A percentile compares a stretch with the other conserved stretches of the same genome.
Evolutionary conservation across 2,888 invertebrate genomes (phyloP).

Genomic region (Caenorhabditis sp.): DNA sequence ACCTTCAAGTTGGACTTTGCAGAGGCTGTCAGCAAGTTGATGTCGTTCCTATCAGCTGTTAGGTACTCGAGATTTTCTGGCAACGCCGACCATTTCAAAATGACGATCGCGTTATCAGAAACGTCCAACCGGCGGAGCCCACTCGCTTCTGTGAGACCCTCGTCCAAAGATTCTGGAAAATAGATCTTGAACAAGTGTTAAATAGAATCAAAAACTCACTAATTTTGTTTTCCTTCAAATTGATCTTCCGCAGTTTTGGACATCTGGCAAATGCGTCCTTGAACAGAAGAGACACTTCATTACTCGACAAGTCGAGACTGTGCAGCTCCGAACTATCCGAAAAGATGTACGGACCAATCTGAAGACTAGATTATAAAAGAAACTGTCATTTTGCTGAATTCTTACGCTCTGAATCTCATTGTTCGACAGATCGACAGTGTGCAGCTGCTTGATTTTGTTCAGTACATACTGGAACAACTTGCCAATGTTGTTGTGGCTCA

Average conservation of each 20-base stretch:
- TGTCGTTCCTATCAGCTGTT: slow-evolving; percentile 67
- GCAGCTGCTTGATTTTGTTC: slow-evolving; percentile 75
- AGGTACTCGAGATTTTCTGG: slow-evolving; percentile 69
- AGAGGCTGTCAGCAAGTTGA: slow-evolving; percentile 67
- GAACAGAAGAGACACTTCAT: slow-evolving; percentile 73
- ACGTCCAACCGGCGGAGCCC: slow-evolving; percentile 64
- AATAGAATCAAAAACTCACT: slow-evolving; percentile 84
- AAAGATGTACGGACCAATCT: slow-evolving; percentile 78
- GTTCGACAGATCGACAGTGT: slow-evolving; percentile 70
- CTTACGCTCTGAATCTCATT: slow-evolving; percentile 73
- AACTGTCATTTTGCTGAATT: neutral
- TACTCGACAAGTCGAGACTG: slow-evolving; percentile 72
- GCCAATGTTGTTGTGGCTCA: slow-evolving; percentile 74
- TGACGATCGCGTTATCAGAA: slow-evolving; percentile 63
- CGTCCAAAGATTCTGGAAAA: slow-evolving; percentile 65
- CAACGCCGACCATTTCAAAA: slow-evolving; percentile 67
- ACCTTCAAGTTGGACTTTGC: slow-evolving; percentile 38
- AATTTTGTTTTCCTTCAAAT: slow-evolving; percentile 76
- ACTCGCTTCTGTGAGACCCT: slow-evolving; percentile 59
- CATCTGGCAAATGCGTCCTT: slow-evolving; percentile 77
- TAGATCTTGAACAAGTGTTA: neutral
- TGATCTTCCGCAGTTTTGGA: slow-evolving; percentile 72
- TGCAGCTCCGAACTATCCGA: slow-evolving; percentile 74
- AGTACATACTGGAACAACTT: slow-evolving; percentile 76
- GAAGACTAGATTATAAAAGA: slow-evolving; percentile 17